phyloP scores from a whole-genome alignment of 1,140 invertebrate genomes.

The Harlomillsia oculata region DNA sequence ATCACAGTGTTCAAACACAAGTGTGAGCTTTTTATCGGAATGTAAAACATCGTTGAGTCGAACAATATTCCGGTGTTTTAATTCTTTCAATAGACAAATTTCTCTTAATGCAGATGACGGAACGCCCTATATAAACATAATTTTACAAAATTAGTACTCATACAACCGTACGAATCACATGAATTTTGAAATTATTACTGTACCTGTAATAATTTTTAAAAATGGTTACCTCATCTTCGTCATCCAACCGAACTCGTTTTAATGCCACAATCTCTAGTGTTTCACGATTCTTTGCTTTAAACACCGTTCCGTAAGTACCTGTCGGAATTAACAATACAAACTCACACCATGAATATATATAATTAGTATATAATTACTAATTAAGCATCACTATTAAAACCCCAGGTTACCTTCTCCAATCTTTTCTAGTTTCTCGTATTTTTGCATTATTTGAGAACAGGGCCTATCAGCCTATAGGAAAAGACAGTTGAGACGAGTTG shows the following conservation, averaged over 20 bases:
- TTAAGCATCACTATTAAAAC: too few relatives aligned
- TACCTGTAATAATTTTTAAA: too few relatives aligned
- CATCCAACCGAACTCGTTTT: slow-evolving; percentile 92
- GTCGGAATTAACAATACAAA: slow-evolving; percentile 31
- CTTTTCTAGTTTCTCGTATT: slow-evolving; percentile 98
- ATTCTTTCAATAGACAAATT: slow-evolving; percentile 93
- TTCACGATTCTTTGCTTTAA: slow-evolving; percentile 96
- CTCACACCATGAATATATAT: too few relatives aligned
- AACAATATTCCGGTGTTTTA: slow-evolving; percentile 98
- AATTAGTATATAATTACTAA: too few relatives aligned
- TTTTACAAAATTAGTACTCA: too few relatives aligned
- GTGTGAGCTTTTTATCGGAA: slow-evolving; percentile 92
- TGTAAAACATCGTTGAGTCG: slow-evolving; percentile 94
- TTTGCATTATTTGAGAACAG: too few relatives aligned
- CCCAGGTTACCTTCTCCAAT: slow-evolving; percentile 86
- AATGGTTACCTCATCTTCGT: slow-evolving; percentile 93
- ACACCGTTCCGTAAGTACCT: slow-evolving; percentile 98
- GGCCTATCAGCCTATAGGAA: too few relatives aligned
- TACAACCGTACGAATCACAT: too few relatives aligned
- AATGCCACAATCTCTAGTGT: slow-evolving; percentile 96
- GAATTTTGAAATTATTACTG: too few relatives aligned
- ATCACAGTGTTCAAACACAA: slow-evolving; percentile 99
- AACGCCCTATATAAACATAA: slow-evolving; percentile 60
- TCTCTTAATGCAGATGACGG: slow-evolving; percentile 93
- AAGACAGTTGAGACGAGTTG: too few relatives aligned